Evolutionary conservation across 2,797 vertebrate species (phyloP), one percentile per base, ranked within the genome.

Genomic region (Emydoidea blandingii): DNA sequence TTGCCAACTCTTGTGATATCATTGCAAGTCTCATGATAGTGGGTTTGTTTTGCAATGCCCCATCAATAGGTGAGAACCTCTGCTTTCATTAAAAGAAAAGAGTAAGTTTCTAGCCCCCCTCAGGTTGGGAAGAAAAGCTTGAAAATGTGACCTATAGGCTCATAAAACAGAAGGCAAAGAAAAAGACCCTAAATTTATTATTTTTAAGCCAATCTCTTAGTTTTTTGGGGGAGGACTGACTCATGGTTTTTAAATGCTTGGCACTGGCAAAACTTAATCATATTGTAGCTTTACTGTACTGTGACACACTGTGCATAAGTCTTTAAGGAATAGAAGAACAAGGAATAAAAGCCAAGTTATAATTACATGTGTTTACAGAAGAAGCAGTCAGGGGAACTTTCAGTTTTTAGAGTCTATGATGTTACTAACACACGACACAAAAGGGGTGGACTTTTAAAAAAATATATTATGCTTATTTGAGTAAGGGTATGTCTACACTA

Each of bases 171-270:
- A 53, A 81, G 56, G 37, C 62, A 50, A 44, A 47, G n/a, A 34
- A 79, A 56, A 68, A 91, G 76, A 80, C 23, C 79, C 31, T 0
- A 89, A 94, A 87, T 90, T 89, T 79, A 91, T 93, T 86, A 95
- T 93, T 95, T 95, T 59, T 86, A 93, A 96, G 85, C 83, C 83
- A 93, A 54, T 88, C 89, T 92, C 54, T 8, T n/a, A n/a, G 52
- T 93, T 93, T 95, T 96, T 96, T 92, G 27, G 82, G 72, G 72
- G 72, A n/a, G 16, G 62, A 68, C 94, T 91, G 93, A 87, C 86
- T 94, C 86, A 0, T 93, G 84, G 89, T 90, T 93, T 83, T 8
- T 65, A 94, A 83, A 87, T 0, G 6, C 86, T 50, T 0, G 9
- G 94, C 79, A 92, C 79, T 94, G 88, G 83, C 15, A 3, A 68